phyloP scores from a whole-genome alignment of 1,140 invertebrate species.

The Pristionchus pacificus region DNA sequence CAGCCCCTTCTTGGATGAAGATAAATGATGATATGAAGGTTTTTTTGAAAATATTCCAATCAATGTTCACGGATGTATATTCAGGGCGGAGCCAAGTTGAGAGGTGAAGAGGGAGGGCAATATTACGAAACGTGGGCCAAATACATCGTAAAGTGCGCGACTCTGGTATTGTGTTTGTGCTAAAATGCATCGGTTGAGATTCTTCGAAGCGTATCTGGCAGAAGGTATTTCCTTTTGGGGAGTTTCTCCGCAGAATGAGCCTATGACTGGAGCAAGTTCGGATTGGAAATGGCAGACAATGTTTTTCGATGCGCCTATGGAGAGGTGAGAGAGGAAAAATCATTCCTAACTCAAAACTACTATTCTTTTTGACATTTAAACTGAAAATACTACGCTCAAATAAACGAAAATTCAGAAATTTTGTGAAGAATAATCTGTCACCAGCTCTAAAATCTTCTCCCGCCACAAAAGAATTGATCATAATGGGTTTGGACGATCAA shows the following conservation, averaged over 20 bases:
- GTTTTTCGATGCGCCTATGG: neutral
- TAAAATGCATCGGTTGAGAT: slow-evolving; percentile 58
- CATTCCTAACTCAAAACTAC: too few relatives aligned
- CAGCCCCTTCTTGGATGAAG: slow-evolving; percentile 85
- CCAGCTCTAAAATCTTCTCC: neutral
- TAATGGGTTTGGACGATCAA: slow-evolving; percentile 54
- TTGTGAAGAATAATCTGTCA: neutral
- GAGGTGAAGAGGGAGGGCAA: slow-evolving; percentile 61
- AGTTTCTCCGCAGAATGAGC: slow-evolving; percentile 67
- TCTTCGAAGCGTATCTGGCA: slow-evolving; percentile 65
- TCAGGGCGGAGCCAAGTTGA: slow-evolving; percentile 64
- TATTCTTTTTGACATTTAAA: too few relatives aligned
- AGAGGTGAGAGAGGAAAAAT: neutral
- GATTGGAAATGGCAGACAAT: slow-evolving; percentile 69
- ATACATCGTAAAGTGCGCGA: slow-evolving; percentile 69
- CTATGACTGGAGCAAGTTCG: slow-evolving; percentile 54
- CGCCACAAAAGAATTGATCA: slow-evolving; percentile 37
- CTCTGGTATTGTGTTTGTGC: slow-evolving; percentile 3
- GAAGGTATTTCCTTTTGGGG: slow-evolving; percentile 66
- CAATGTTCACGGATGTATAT: neutral
- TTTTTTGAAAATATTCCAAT: neutral
- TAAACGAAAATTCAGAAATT: slow-evolving; percentile 24
- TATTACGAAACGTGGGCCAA: slow-evolving; percentile 76
- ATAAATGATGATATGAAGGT: slow-evolving; percentile 65
- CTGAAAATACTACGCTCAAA: slow-evolving; percentile 35